Conservation (phyloP, 2,113 vertebrate species). For the Camelus bactrianus region DNA sequence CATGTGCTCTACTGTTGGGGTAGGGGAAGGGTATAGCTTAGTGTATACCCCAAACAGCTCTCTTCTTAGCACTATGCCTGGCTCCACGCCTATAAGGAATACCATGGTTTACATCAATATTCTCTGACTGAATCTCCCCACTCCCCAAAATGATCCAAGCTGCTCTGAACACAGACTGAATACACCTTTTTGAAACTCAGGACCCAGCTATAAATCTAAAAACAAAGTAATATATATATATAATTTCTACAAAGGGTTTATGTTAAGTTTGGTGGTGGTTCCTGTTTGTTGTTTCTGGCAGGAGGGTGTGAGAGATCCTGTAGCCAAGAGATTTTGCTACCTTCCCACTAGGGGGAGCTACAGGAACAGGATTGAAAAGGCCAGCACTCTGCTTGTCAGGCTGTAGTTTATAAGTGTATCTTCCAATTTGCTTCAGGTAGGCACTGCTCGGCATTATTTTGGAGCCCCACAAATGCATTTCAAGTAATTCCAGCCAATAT, state of each 20-base stretch:
- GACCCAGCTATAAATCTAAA: not conserved
- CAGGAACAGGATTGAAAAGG: slow-evolving; percentile 55
- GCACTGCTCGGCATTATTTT: not conserved
- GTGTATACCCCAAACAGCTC: not conserved
- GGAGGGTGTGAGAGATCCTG: not conserved
- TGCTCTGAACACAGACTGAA: not conserved
- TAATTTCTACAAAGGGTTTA: not conserved
- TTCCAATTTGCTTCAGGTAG: slow-evolving; percentile 43
- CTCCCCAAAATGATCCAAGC: not conserved
- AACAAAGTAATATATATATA: not conserved
- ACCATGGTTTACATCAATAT: not conserved
- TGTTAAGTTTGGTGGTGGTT: slow-evolving; percentile 33
- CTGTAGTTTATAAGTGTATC: not conserved
- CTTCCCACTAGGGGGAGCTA: slow-evolving; percentile 67
- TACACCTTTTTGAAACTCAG: not conserved
- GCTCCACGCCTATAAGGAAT: not conserved
- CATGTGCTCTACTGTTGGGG: no score
- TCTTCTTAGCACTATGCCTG: not conserved
- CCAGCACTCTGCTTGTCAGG: not conserved
- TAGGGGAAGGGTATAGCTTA: no score
- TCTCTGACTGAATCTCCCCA: not conserved
- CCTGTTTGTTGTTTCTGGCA: slow-evolving; percentile 13
- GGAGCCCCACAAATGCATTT: not conserved
- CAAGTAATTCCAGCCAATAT: slow-evolving; percentile 14
- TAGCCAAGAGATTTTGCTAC: slow-evolving; percentile 46